These are phyloP conservation scores for Acanthosepion esculentum DNA, from an alignment of 2,888 invertebrate species.

Conservation along the genomic window DNA sequence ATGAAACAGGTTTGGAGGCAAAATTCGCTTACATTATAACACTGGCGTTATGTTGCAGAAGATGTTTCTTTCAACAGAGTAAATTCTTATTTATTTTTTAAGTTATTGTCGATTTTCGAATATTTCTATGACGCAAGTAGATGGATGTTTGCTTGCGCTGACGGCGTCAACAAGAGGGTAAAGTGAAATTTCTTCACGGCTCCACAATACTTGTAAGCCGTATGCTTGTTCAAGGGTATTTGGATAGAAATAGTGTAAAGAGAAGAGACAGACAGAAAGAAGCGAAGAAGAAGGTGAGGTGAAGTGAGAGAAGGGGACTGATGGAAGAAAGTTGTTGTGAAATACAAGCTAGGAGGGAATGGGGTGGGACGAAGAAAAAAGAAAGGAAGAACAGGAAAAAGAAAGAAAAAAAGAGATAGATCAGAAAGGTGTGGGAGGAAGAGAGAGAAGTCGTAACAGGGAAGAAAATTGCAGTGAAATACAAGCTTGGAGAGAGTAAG, in stretches of 20 bases:
- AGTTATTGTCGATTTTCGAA: not conserved
- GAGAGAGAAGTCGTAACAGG: no score
- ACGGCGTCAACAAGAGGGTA: not conserved
- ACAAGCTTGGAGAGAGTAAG: not conserved
- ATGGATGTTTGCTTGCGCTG: not conserved
- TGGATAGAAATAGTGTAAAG: conserved; percentile 16
- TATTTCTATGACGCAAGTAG: not conserved
- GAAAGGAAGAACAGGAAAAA: not conserved
- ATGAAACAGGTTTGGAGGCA: no score
- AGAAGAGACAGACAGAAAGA: not conserved
- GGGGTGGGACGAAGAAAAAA: not conserved
- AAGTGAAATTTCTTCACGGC: not conserved
- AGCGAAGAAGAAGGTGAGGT: conserved; percentile 38
- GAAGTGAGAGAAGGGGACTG: conserved; percentile 48
- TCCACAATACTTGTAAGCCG: no score
- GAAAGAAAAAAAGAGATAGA: not conserved
- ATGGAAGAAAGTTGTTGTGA: conserved; percentile 38
- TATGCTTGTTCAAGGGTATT: not conserved
- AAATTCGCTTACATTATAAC: no score
- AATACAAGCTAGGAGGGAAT: conserved; percentile 46
- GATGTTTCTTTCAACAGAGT: no score
- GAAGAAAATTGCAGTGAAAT: not conserved
- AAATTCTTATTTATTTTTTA: no score
- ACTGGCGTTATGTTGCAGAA: no score
- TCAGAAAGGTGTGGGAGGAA: no score